Conservation (phyloP, 2,888 invertebrate species). For the Caenorhabditis sp. region DNA sequence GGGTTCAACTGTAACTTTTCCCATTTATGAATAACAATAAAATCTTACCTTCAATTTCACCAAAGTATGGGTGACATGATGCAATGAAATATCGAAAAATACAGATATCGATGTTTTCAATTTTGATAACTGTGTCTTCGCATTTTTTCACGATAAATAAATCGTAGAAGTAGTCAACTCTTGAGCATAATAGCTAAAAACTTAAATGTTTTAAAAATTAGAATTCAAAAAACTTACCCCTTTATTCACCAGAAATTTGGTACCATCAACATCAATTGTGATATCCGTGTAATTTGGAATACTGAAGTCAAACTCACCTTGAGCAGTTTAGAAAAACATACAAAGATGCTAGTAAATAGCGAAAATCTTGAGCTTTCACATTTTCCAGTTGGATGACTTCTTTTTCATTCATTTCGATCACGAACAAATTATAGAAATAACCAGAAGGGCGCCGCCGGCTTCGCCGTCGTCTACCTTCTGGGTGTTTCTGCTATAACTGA, state of each 20-base stretch:
- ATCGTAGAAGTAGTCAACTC: background rate
- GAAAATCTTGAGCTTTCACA: too few relatives aligned
- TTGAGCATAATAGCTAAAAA: background rate
- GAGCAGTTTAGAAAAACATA: too few relatives aligned
- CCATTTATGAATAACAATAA: too few relatives aligned
- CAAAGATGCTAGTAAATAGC: too few relatives aligned
- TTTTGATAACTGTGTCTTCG: background rate
- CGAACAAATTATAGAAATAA: too few relatives aligned
- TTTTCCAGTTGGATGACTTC: too few relatives aligned
- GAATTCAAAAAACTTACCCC: background rate
- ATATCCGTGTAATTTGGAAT: background rate
- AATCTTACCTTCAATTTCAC: background rate
- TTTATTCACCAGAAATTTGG: background rate
- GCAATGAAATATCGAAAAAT: background rate
- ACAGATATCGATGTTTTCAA: background rate
- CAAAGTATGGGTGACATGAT: background rate
- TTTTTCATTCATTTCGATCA: too few relatives aligned
- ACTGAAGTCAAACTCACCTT: too few relatives aligned
- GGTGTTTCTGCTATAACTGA: too few relatives aligned
- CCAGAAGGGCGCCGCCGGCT: too few relatives aligned
- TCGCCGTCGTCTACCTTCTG: too few relatives aligned
- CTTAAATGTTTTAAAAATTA: background rate
- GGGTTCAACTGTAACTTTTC: background rate
- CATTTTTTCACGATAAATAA: background rate
- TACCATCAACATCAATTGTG: background rate